phyloP scores from a whole-genome alignment of 2,797 vertebrate genomes.

The Lemur catta region DNA sequence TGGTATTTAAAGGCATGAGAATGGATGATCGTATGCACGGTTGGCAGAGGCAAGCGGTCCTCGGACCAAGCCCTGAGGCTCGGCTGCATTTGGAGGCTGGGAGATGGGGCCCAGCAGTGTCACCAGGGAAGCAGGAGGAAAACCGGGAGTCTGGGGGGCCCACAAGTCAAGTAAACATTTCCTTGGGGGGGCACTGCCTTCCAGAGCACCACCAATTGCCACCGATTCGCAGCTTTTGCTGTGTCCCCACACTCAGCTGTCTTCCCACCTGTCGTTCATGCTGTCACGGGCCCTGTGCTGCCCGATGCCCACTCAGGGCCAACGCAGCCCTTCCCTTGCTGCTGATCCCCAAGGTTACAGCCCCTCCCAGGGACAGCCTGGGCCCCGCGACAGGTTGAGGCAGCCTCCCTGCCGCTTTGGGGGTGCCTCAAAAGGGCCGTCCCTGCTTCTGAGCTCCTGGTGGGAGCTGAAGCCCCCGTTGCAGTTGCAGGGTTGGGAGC shows the following conservation, averaged over 20 bases:
- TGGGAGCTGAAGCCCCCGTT: background rate
- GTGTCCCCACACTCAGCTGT: accelerated
- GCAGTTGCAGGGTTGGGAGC: background rate
- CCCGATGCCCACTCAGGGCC: background rate
- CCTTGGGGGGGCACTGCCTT: background rate
- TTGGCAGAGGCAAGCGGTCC: accelerated
- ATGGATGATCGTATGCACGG: background rate
- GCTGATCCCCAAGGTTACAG: background rate
- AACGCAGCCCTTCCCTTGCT: background rate
- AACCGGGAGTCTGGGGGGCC: background rate
- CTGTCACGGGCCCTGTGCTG: accelerated
- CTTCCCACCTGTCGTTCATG: accelerated
- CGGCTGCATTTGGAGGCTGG: background rate
- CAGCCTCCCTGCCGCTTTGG: background rate
- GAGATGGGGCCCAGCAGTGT: no score
- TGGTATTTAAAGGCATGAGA: background rate
- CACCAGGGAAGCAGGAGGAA: no score
- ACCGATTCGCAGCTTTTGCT: accelerated
- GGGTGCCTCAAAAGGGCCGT: background rate
- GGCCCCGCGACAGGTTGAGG: background rate
- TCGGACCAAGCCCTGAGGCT: accelerated
- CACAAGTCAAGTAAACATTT: background rate
- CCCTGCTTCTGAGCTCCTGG: background rate
- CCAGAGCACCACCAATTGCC: accelerated
- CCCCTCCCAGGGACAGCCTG: background rate